Evolutionary conservation across 2,888 invertebrate genomes (phyloP).

Genomic region (Euclidia mi): DNA sequence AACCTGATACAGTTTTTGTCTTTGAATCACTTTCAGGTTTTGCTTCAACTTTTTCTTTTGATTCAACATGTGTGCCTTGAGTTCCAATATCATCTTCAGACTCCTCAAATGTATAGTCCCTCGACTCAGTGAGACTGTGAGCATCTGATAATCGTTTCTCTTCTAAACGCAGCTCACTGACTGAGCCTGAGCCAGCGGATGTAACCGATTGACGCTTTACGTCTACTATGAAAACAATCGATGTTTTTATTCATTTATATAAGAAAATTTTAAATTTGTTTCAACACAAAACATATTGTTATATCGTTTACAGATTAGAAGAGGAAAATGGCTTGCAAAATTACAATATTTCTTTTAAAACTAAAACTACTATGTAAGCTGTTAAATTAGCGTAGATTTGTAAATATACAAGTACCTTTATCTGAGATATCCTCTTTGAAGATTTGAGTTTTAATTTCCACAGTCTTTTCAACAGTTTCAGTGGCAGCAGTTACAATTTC

Average conservation of each 20-base stretch:
- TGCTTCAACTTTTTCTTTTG: constrained; percentile 72
- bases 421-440: constrained; percentile 68
- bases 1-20: constrained; percentile 63
- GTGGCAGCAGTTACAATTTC: constrained; percentile 57
- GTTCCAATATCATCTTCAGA: constrained; percentile 87
- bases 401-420: no score
- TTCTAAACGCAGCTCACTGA: constrained; percentile 81
- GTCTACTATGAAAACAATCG: constrained; percentile 41
- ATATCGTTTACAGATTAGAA: no score
- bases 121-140: constrained; percentile 85
- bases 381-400: neutral
- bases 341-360: no score
- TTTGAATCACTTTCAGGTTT: constrained; percentile 72
- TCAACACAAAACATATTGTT: no score
- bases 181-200: constrained; percentile 83
- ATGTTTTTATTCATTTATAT: no score
- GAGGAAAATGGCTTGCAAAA: no score
- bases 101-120: constrained; percentile 88
- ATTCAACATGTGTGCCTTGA: constrained; percentile 81
- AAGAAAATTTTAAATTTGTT: no score
- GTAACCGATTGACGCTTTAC: constrained; percentile 84
- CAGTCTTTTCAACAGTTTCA: constrained; percentile 55
- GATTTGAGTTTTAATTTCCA: constrained; percentile 59
- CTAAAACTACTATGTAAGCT: no score
- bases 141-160: constrained; percentile 87